These are phyloP conservation scores for Myotis daubentonii DNA, from an alignment of 2,797 vertebrate genomes.

Conservation along the genomic window DNA sequence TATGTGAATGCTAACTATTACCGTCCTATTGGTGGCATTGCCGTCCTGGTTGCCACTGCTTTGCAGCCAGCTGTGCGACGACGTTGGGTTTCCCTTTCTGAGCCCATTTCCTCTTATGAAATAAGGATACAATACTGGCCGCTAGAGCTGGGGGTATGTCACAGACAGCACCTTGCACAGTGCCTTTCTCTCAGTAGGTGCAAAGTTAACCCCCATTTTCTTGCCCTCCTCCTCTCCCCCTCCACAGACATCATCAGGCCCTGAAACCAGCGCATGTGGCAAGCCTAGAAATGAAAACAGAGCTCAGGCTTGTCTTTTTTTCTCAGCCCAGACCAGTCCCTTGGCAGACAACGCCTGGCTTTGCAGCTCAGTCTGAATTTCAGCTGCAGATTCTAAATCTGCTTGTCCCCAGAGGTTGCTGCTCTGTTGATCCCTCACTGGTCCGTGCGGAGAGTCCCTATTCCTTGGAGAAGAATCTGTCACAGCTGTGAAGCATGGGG, in stretches of 20 bases:
- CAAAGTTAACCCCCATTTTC: background rate
- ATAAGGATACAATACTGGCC: background rate
- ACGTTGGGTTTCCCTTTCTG: background rate
- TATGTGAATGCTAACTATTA: background rate
- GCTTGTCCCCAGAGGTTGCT: background rate
- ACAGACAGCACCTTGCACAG: background rate
- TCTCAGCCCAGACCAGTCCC: background rate
- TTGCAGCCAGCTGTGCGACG: background rate
- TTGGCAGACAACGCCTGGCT: background rate
- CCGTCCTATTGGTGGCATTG: rapidly evolving
- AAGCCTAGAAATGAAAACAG: background rate
- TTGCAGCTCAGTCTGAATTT: background rate
- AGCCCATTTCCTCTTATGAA: background rate
- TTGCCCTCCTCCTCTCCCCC: background rate
- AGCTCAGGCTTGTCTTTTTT: background rate
- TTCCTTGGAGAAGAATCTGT: background rate
- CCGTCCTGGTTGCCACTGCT: background rate
- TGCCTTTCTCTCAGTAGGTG: background rate
- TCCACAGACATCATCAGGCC: background rate
- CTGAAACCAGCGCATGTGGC: background rate
- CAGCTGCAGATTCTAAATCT: background rate
- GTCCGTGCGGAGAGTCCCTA: too few species aligned
- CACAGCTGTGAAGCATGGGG: background rate
- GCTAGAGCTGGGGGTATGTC: background rate
- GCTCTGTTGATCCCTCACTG: background rate